These are phyloP conservation scores for Sebastes schlegelii DNA, from an alignment of 2,113 vertebrate genomes.

Conservation along the genomic window DNA sequence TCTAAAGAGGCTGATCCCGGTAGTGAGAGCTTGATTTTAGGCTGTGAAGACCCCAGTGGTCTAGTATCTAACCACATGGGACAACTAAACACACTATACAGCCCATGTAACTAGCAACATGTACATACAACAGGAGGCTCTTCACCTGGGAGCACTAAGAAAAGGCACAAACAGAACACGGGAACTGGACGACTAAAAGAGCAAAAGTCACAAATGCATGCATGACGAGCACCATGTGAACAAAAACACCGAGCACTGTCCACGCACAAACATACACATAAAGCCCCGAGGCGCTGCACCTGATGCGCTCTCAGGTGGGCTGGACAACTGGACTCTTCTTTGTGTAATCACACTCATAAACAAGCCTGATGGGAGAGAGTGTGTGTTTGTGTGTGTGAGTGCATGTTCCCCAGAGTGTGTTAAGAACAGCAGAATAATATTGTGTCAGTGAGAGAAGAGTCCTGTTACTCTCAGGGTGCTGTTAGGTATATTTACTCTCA, in stretches of 20 bases:
- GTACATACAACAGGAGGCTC: slow-evolving; percentile 13
- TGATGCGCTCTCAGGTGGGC: slow-evolving; percentile 53
- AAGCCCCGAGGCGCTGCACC: slow-evolving; percentile 38
- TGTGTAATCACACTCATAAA: slow-evolving; percentile 70
- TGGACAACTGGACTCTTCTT: slow-evolving; percentile 62
- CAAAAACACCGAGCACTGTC: slow-evolving; percentile 23
- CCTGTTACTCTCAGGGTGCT: slow-evolving; percentile 65
- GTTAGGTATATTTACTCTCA: slow-evolving; percentile 78
- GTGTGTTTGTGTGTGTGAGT: slow-evolving; percentile 51
- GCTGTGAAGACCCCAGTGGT: neutral
- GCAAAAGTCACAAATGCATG: slow-evolving; percentile 27
- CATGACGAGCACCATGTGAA: neutral
- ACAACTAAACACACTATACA: slow-evolving; percentile 30
- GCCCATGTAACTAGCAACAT: slow-evolving; percentile 51
- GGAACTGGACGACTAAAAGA: slow-evolving; percentile 44
- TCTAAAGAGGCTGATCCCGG: neutral
- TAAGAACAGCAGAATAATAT: slow-evolving; percentile 80
- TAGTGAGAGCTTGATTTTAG: slow-evolving; percentile 27
- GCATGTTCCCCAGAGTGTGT: slow-evolving; percentile 65
- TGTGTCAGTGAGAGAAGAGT: slow-evolving; percentile 73
- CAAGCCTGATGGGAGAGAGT: slow-evolving; percentile 64
- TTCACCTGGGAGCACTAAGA: slow-evolving; percentile 36
- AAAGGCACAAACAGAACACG: slow-evolving; percentile 48
- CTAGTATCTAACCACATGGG: slow-evolving; percentile 27
- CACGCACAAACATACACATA: slow-evolving; percentile 11